phyloP scores from a whole-genome alignment of 2,888 invertebrate species.

The Tipula unca region DNA sequence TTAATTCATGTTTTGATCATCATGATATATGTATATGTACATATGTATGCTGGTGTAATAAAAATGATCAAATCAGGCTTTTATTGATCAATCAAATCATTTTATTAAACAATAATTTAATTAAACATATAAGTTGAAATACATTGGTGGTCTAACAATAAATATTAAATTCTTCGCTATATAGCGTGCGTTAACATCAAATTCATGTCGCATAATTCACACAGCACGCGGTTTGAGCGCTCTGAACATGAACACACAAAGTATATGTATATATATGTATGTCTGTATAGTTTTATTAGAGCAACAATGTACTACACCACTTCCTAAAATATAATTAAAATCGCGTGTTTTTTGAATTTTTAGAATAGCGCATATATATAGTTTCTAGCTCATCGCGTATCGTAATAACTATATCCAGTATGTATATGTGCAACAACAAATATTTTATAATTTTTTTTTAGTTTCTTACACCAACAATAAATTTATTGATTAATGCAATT shows the following conservation, averaged over 20 bases:
- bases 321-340: neutral
- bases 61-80: neutral
- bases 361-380: neutral
- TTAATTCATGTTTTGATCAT: neutral
- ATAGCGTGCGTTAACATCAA: neutral
- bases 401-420: neutral
- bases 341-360: neutral
- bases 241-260: neutral
- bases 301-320: neutral
- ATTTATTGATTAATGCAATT: conserved; percentile 8
- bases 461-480: neutral
- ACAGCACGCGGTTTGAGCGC: neutral
- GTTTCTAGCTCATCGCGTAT: neutral
- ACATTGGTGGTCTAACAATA: neutral
- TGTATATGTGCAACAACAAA: neutral
- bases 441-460: no score
- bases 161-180: neutral
- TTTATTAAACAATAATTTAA: neutral
- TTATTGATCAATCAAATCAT: neutral
- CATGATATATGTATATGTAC: no score
- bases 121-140: neutral
- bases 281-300: neutral
- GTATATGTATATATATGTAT: no score
- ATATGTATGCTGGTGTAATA: neutral
- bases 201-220: neutral